Percentiles rank a stretch among this genome's conserved stretches.
phyloP scores from a whole-genome alignment of 2,888 invertebrate species.

The Amphimallon solstitiale region DNA sequence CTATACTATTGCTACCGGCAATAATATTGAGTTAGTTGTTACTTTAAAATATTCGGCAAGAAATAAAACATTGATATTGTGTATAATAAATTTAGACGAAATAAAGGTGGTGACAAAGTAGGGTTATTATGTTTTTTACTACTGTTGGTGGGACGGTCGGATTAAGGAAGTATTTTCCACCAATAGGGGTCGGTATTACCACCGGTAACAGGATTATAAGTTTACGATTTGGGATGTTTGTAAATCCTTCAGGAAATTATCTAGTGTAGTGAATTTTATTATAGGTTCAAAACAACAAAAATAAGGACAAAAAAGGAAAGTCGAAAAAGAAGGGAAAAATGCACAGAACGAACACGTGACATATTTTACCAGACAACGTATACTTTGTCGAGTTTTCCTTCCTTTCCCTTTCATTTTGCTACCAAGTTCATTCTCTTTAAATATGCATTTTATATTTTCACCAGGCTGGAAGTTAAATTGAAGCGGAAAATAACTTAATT shows the following conservation, averaged over 20 bases:
- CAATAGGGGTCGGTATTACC: constrained; percentile 41
- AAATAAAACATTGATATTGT: constrained; percentile 29
- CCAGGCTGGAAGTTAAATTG: constrained; percentile 33
- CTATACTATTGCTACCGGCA: no score
- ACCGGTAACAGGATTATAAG: constrained; percentile 48
- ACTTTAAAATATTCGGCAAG: constrained; percentile 2
- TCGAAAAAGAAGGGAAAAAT: constrained; percentile 16
- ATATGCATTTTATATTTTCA: constrained; percentile 25
- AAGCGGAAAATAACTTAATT: constrained; percentile 40
- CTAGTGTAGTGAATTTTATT: constrained; percentile 47
- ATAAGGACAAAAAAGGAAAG: constrained; percentile 33
- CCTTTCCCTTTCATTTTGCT: background rate
- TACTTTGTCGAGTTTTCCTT: background rate
- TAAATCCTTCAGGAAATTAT: constrained; percentile 49
- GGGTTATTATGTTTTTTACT: constrained; percentile 35
- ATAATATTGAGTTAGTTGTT: no score
- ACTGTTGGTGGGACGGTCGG: constrained; percentile 12
- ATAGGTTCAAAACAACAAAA: constrained; percentile 29
- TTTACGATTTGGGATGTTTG: constrained; percentile 50
- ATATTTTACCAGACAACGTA: constrained; percentile 27
- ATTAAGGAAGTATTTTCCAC: constrained; percentile 37
- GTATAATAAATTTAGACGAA: constrained; percentile 33
- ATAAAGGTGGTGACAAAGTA: constrained; percentile 27
- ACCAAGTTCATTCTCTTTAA: constrained; percentile 4
- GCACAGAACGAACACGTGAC: constrained; percentile 27